These are phyloP conservation scores for Caenorhabditis briggsae DNA, from an alignment of 1,140 invertebrate genomes.

Conservation along the genomic window DNA sequence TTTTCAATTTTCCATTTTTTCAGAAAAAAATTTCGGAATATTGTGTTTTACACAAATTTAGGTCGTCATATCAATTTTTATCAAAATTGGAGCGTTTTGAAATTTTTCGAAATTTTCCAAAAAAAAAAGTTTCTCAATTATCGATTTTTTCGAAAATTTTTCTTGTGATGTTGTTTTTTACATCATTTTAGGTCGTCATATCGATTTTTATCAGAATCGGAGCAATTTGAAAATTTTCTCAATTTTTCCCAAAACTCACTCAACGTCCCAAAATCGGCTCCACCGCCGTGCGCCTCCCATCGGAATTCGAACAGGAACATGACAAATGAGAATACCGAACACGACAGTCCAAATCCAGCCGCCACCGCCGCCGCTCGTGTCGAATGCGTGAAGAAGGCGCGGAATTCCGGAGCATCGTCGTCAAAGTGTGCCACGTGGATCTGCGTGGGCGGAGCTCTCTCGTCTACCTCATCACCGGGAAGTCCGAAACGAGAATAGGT, in stretches of 20 bases:
- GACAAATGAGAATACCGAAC: conserved; percentile 73
- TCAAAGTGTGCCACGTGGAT: conserved; percentile 74
- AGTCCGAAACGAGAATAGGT: conserved; percentile 65
- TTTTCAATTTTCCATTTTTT: no score
- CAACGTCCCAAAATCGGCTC: conserved; percentile 73
- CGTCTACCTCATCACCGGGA: conserved; percentile 67
- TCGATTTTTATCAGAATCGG: conserved; percentile 5
- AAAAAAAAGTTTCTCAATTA: no score
- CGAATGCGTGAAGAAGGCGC: conserved; percentile 69
- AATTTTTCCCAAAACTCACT: conserved; percentile 55
- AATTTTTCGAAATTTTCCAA: no score
- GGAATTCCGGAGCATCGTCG: conserved; percentile 70
- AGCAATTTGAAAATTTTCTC: not conserved
- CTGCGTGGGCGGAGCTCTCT: conserved; percentile 70
- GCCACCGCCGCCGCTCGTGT: conserved; percentile 71
- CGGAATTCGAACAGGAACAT: conserved; percentile 76
- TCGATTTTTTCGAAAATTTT: no score
- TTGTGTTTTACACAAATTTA: no score
- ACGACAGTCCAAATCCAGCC: conserved; percentile 74
- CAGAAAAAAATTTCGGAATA: no score
- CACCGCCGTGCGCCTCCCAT: conserved; percentile 74
- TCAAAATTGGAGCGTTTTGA: no score
- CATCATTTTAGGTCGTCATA: no score
- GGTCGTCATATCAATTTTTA: no score
- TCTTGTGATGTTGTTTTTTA: no score